Conservation (phyloP, 2,113 vertebrate genomes). For the Mirza zaza region DNA sequence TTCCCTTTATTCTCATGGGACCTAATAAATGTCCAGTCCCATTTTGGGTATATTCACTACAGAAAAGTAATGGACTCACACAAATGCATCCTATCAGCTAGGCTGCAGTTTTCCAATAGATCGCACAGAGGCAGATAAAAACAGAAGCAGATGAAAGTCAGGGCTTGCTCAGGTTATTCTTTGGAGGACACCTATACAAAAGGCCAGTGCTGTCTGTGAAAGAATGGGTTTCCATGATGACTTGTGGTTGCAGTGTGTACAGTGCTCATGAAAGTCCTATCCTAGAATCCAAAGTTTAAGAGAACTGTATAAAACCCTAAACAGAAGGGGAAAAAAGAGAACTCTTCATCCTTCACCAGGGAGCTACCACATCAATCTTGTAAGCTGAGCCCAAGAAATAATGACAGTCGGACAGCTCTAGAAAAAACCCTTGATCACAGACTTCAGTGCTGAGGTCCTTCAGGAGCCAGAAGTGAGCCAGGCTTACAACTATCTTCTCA, state of each 20-base stretch:
- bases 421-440: background rate
- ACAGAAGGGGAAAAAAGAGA: background rate
- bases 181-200: background rate
- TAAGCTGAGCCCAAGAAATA: background rate
- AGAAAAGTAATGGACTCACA: background rate
- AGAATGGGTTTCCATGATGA: background rate
- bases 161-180: background rate
- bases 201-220: background rate
- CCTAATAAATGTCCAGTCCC: background rate
- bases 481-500: background rate
- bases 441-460: background rate
- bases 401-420: background rate
- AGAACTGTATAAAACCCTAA: background rate
- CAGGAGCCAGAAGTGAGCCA: background rate
- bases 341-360: background rate
- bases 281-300: constrained; percentile 24
- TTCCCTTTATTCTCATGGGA: constrained; percentile 4
- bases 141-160: background rate
- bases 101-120: background rate
- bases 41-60: background rate
- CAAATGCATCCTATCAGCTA: background rate
- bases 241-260: background rate
- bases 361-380: background rate
- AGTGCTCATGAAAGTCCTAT: background rate
- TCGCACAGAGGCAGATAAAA: background rate